phyloP scores from a whole-genome alignment of 2,888 invertebrate genomes.

The Ophraella communa region DNA sequence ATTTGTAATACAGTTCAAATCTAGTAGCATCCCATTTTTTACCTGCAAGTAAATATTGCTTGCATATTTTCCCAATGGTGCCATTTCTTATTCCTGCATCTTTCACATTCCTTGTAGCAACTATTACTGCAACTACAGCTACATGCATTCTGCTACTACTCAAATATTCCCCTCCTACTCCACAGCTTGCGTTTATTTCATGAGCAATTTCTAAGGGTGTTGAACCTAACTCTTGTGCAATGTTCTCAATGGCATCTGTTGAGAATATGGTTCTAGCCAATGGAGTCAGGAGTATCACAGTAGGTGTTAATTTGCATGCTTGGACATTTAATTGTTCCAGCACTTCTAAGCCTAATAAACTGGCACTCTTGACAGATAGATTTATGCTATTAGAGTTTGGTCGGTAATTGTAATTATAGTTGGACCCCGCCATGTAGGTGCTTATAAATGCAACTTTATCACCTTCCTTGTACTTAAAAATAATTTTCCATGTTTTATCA shows the following conservation, averaged over 20 bases:
- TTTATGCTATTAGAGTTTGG: neutral
- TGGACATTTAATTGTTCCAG: neutral
- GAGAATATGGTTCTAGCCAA: neutral
- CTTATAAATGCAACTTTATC: neutral
- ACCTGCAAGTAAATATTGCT: too few species aligned
- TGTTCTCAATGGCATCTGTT: neutral
- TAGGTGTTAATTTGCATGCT: neutral
- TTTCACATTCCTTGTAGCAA: too few species aligned
- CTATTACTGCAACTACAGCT: too few species aligned
- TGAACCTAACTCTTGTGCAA: neutral
- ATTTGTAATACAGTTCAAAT: too few species aligned
- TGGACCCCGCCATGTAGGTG: neutral
- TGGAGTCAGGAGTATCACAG: neutral
- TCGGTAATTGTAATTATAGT: neutral
- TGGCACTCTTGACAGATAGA: neutral
- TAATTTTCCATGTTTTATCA: neutral
- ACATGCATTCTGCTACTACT: too few species aligned
- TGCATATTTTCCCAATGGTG: too few species aligned
- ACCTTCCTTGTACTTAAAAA: neutral
- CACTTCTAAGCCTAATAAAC: neutral
- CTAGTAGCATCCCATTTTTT: too few species aligned
- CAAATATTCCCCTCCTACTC: neutral
- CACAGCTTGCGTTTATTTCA: neutral
- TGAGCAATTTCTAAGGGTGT: neutral
- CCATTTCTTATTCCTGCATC: too few species aligned